Evolutionary conservation across 2,888 invertebrate genomes (phyloP).

Genomic region (Heteropelma amictum): DNA sequence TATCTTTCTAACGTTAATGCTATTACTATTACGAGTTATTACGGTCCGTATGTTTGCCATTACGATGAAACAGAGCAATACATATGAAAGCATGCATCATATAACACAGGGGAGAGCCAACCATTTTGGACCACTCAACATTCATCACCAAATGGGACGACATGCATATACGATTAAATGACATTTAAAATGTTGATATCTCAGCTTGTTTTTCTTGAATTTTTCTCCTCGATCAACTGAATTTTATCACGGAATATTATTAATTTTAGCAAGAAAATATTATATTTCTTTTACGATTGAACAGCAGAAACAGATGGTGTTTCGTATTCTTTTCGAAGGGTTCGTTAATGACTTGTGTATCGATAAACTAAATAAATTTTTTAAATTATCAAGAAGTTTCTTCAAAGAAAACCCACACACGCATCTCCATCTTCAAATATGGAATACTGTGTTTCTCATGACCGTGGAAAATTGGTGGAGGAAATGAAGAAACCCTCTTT

Average conservation of each 20-base stretch:
- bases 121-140: constrained; percentile 1
- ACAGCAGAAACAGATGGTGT: no score
- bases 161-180: no score
- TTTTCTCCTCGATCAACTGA: no score
- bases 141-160: not conserved
- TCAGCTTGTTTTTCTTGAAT: no score
- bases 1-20: constrained; percentile 74
- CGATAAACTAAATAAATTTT: no score
- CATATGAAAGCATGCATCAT: constrained; percentile 34
- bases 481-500: not conserved
- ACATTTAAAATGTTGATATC: no score
- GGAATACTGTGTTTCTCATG: not conserved
- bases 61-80: constrained; percentile 55
- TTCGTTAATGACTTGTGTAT: no score
- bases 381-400: not conserved
- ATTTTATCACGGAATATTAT: no score
- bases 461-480: not conserved
- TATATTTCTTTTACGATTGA: no score
- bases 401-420: not conserved
- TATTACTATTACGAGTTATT: constrained; percentile 75
- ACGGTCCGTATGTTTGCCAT: constrained; percentile 73
- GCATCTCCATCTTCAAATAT: not conserved
- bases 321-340: no score
- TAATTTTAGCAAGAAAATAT: no score
- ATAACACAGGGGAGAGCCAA: not conserved